These are phyloP conservation scores for Netelia inedita DNA, from an alignment of 2,888 invertebrate genomes.

Conservation along the genomic window DNA sequence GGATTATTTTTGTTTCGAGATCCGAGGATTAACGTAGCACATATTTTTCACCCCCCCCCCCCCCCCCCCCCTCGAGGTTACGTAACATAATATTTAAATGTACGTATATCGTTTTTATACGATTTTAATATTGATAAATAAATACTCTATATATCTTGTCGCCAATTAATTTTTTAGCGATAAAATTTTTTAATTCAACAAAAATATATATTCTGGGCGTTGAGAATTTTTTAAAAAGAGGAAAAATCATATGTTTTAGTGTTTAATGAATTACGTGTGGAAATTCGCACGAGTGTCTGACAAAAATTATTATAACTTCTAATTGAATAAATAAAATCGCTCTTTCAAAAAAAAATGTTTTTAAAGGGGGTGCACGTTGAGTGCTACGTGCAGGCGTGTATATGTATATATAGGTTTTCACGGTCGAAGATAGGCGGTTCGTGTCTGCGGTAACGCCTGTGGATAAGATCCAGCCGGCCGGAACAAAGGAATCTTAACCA, in stretches of 20 bases:
- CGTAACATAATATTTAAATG: background rate
- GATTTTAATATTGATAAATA: no score
- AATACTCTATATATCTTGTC: no score
- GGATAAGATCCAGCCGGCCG: slow-evolving; percentile 46
- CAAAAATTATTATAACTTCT: background rate
- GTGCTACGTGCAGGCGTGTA: background rate
- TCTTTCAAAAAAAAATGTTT: background rate
- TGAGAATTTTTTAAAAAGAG: no score
- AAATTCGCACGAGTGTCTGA: no score
- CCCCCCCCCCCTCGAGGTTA: background rate
- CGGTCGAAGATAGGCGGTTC: background rate
- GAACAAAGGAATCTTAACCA: slow-evolving; percentile 59
- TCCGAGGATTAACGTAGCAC: background rate
- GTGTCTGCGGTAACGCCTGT: background rate
- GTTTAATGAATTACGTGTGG: no score
- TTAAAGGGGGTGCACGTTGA: slow-evolving; percentile 13
- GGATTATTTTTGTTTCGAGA: background rate
- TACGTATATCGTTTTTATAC: background rate
- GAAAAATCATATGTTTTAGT: no score
- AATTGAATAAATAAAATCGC: background rate
- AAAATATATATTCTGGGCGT: no score
- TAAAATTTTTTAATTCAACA: no score
- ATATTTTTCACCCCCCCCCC: background rate
- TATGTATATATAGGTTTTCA: background rate
- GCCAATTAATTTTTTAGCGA: no score